Evolutionary conservation across 2,113 vertebrate species (phyloP), one percentile per base, ranked within the genome.

Genomic region (Mandrillus leucophaeus): DNA sequence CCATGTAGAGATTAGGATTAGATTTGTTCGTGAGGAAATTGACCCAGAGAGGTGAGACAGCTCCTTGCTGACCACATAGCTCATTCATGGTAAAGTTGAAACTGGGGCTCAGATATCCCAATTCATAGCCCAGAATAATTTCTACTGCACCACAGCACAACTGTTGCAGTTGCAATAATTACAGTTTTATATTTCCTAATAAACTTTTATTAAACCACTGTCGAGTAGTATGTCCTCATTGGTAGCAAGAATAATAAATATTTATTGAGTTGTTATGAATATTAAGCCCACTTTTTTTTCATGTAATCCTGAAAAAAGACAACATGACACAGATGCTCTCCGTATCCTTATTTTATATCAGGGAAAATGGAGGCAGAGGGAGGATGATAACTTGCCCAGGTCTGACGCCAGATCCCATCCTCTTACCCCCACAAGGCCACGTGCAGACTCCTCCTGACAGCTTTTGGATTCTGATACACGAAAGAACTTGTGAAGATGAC

Each of bases 221-320:
- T 68, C 64, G 66, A 16, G 18, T 64, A 16, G 18, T 22, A n/a
- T 78, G 61, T 89, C 35, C n/a, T 95, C 89, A 83, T 59, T 43
- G 27, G 64, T 66, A 93, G 23, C 30, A 70, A 89, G 78, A 93
- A 89, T 87, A 87, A 75, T 55, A 90, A 88, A 35, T 76, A 87
- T 84, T 70, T 81, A 68, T 84, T 96, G 73, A 88, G 50, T 86
- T 94, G 35, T 96, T 93, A 70, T 23, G 18, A 87, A 30, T 68
- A 64, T 11, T 18, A 86, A 72, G 35, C 45, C 2, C 5, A 64
- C 27, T 32, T 64, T 64, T 64, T 96, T 80, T 66, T 27, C 43
- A 83, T 68, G 10, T 83, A 88, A 84, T 81, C 35, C 13, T 96
- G 30, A 66, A 66, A 68, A 85, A 55, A 13, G n/a, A 17, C 5